A percentile compares a stretch with the other conserved stretches of the same genome.
These are phyloP conservation scores for Phaonia tiefii DNA, from an alignment of 2,888 invertebrate species.

Conservation along the genomic window DNA sequence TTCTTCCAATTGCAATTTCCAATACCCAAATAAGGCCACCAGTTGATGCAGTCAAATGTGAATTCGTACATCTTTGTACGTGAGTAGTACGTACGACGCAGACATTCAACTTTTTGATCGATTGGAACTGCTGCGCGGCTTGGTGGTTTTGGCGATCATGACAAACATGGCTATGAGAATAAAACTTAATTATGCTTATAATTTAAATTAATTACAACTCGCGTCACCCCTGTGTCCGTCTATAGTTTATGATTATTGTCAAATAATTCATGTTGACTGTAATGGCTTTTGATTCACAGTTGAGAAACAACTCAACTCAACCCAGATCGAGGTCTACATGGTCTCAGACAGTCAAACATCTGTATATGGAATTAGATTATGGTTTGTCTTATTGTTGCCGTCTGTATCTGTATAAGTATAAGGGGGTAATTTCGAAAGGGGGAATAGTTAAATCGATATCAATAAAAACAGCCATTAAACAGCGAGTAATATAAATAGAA, in stretches of 20 bases:
- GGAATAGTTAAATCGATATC: conserved; percentile 24
- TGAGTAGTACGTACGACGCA: too few relatives aligned
- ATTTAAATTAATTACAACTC: conserved; percentile 55
- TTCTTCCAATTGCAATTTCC: not conserved
- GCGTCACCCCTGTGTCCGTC: not conserved
- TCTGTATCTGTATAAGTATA: too few relatives aligned
- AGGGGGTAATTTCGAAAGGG: not conserved
- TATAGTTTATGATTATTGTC: conserved; percentile 14
- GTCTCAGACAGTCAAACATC: not conserved
- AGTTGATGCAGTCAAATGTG: too few relatives aligned
- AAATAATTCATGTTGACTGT: conserved; percentile 17
- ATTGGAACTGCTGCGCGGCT: not conserved
- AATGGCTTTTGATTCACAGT: conserved; percentile 30
- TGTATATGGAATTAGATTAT: too few relatives aligned
- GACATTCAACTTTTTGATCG: not conserved
- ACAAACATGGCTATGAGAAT: conserved; percentile 50
- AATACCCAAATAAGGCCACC: not conserved
- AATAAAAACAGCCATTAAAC: conserved; percentile 20
- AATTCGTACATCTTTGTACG: not conserved
- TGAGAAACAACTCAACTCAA: not conserved
- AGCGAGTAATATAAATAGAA: not conserved
- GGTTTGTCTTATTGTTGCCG: too few relatives aligned
- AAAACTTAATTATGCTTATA: conserved; percentile 51
- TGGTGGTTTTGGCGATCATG: conserved; percentile 4
- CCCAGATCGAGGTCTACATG: conserved; percentile 1